Evolutionary conservation across 2,888 invertebrate genomes (phyloP), one percentile per base, ranked within the genome.

Genomic region (Trachelus stipa): DNA sequence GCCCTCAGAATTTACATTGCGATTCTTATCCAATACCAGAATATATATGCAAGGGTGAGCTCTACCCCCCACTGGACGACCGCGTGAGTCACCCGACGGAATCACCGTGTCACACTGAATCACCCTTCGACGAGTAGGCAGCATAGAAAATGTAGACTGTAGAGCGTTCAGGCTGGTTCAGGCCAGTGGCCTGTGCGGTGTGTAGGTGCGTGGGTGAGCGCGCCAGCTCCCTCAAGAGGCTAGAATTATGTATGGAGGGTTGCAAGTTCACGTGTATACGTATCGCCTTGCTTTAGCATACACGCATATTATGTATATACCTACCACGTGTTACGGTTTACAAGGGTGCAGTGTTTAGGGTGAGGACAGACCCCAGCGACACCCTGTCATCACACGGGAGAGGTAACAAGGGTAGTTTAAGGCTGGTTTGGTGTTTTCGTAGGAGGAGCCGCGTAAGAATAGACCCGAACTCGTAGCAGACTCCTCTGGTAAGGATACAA

Each of bases 21-120:
- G 56, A 56, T 23, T 9, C 9, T 23, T 56, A 56, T 23, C 23
- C 23, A 6, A 56, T 56, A 56, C 2, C 23, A 56, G 56, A 23
- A 23, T 56, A 23, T 23, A 23, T 12, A 34, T 71, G 3, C 15
- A 34, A 31, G 71, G 33, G 71, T 33, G 71, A 30, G 15, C 71
- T 12, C 71, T 12, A 15, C 71, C 33, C 71, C 30, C 30, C 30
- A 30, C 40, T 40, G 40, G 69, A 30, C 69, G 75, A 68, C 68
- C 40, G 79, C 83, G 80, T 84, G 84, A 84, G 81, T 84, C 84
- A 84, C 82, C 81, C 80, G 82, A 76, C 83, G 82, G 84, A 82
- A 83, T 83, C 81, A 82, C 81, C 79, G 75, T 76, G 76, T 75
- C 81, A 77, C 81, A 82, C 84, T 84, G 82, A 83, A 81, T 84